Base-by-base conservation (phyloP, 2,888 invertebrate genomes). In the Crocallis elinguaria region DNA sequence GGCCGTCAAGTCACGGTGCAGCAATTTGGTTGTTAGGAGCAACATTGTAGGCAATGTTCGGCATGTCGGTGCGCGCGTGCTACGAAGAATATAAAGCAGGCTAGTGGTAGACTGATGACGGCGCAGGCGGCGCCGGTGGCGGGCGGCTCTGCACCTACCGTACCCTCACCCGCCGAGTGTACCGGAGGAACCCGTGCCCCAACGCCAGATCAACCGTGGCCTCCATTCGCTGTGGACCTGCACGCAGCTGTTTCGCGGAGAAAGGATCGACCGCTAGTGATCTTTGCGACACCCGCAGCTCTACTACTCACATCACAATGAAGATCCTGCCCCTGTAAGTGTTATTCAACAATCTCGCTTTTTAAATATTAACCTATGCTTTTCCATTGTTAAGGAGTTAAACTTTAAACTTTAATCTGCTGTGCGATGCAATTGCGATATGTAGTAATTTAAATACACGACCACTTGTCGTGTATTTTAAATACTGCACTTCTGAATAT, bases 241-340 rank as follows among this genome's bases (percentile, higher is more conserved):
- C 79, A 77, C 77, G 68, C 66, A 76, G 69, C 73, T 75, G 75
- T 75, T 68, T 66, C 74, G 72, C 69, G 77, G 82, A 86, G 84
- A 86, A 84, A 86, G 82, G 81, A 84, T 69, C 71, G 69, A 73
- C 61, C 25, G 75, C 63, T 62, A 69, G 73, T 78, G 77, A 75
- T 67, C 71, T 71, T 75, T 76, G 77, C 79, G 65, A 79, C 69
- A 79, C 69, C 75, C 66, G 62, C 62, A 49, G 39, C 50, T 67
- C 67, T 57, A 71, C 67, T 3, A 71, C 7, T 50, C 44, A 46
- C 27, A 80, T 70, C 71, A 88, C 30, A 23, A 52, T 89, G 89
- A 89, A 83, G 80, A 84, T 86, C 66, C 74, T 88, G 65, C 82
- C 83, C 67, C 66, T 88, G 89, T 89, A 63, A 89, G 89, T 88